Evolutionary conservation across 2,113 vertebrate genomes (phyloP), one percentile per base, ranked within the genome.

Genomic region (Tapirus terrestris): DNA sequence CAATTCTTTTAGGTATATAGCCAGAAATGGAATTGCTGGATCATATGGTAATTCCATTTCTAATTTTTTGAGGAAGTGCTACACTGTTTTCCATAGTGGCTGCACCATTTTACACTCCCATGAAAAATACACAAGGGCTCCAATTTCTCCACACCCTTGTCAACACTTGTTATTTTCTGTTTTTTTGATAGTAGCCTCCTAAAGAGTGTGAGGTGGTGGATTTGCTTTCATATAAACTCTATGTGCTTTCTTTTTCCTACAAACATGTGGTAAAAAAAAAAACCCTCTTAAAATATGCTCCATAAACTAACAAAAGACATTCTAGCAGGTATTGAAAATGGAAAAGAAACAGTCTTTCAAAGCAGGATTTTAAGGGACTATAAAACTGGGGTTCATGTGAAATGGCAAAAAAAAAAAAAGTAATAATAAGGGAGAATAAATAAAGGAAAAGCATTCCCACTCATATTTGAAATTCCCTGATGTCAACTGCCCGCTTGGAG

Each of bases 361-460:
- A 89, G 58, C 27, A 86, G 2, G 29, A 86, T 86, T 81, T 89
- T 85, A 94, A 95, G 53, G 60, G 9, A 82, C 86, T 93, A 27
- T 67, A 63, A 96, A 86, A 93, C 2, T 81, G 31, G 36, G n/a
- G n/a, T 72, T 93, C 11, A 23, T n/a, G 12, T 95, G 60, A 81
- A 72, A 79, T 58, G 82, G 63, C 36, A 20, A 29, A 83, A 73
- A 70, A 79, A 67, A 39, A 5, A 65, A 56, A 7, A 25, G 25
- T 16, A 60, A 39, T 39, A n/a, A 36, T 8, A 82, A 23, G 10
- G 13, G 45, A 60, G 13, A 70, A 63, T 29, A 90, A 86, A 88
- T 36, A 76, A 91, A 29, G 2, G 10, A 75, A 76, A 77, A 33
- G 53, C 33, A 83, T 68, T 67, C 36, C 86, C 18, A 72, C 21